Base-by-base conservation (phyloP, 2,888 invertebrate genomes). In the Oasisia sp. region DNA sequence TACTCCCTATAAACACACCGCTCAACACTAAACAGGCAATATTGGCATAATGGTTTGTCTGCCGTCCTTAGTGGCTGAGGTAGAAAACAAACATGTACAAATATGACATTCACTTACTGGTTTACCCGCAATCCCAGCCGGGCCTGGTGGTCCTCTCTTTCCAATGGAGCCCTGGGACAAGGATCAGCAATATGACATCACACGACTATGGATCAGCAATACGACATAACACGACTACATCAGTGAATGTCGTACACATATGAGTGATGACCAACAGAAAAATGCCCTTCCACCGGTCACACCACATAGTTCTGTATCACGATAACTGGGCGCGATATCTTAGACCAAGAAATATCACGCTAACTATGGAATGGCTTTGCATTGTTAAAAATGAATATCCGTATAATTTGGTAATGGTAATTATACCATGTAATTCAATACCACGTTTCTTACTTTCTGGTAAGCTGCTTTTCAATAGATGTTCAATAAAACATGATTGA, bases 141-240 rank as follows among this genome's bases (percentile, higher is more conserved):
- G 38, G 45, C 94, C 94, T 74, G 92, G 95, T 12, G 95, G 95
- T 91, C 93, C 94, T 32, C 93, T 93, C 12, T 95, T 74, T 89
- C 93, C 93, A 12, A 91, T 90, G 32, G 93, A 32, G n/a, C 93
- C 92, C 93, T 93, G 58, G 5, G 91, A 32, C 3, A 91, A 0
- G 27, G 38, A n/a, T 3, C 45, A 92, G 1, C 38, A n/a, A 91
- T n/a, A 27, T 74, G 27, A 74, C 27, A 7, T 74, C 74, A 74
- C 27, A 19, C 74, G 7, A 74, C 74, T 19, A 91, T 0, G 27
- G 38, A n/a, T 3, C 45, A 92, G 1, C 38, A n/a, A 91, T n/a
- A 27, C 27, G 27, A 74, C 27, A 7, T 74, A 27, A 74, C 27
- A 19, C 74, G 7, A 74, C 74, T 19, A 91, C 0, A 74, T 27